These are phyloP conservation scores for Rhinopomastus cyanomelas DNA, from an alignment of 2,113 vertebrate genomes.

Conservation along the genomic window DNA sequence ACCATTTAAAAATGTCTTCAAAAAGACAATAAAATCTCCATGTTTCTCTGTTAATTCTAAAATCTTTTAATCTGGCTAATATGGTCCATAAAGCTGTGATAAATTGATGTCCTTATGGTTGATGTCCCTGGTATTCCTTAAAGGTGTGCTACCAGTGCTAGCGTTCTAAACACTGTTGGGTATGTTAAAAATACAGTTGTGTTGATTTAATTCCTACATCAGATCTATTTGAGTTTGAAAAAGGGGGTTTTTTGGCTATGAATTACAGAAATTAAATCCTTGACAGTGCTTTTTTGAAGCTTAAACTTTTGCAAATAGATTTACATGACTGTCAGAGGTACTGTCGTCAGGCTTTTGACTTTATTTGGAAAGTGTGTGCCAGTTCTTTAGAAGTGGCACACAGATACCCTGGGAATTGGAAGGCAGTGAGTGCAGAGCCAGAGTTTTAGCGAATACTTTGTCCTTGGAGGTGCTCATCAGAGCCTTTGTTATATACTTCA, in stretches of 20 bases:
- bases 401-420: neutral
- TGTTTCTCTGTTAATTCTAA: no score
- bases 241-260: neutral
- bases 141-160: neutral
- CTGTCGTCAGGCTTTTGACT: fast-evolving
- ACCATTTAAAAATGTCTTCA: neutral
- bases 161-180: neutral
- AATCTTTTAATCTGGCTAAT: neutral
- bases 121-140: neutral
- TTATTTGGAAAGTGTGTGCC: neutral
- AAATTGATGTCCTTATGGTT: neutral
- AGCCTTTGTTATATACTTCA: neutral
- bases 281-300: neutral
- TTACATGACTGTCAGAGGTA: neutral
- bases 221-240: neutral
- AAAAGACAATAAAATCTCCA: neutral
- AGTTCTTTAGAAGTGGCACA: neutral
- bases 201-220: neutral
- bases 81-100: neutral
- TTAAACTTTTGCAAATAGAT: neutral
- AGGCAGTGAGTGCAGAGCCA: neutral
- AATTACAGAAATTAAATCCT: neutral
- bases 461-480: neutral
- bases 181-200: neutral
- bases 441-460: neutral